Evolutionary conservation across 2,113 vertebrate genomes (phyloP).

Genomic region (Vicugna pacos): DNA sequence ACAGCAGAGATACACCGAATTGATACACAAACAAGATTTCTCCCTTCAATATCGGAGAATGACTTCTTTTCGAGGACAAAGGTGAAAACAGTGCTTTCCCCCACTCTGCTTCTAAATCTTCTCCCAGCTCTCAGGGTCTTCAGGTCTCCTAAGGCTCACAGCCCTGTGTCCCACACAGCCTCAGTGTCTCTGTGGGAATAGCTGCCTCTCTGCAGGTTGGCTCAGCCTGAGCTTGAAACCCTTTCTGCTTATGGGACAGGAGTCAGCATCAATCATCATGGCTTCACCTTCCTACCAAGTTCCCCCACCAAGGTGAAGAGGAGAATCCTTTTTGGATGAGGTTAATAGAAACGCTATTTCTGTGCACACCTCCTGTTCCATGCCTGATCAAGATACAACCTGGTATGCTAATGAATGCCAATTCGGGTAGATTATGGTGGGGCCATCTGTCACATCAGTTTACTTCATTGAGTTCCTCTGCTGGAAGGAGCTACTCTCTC

Average conservation of each 20-base stretch:
- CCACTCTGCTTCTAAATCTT: background rate
- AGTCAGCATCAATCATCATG: background rate
- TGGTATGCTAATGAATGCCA: slow-evolving; percentile 68
- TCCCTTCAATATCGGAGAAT: background rate
- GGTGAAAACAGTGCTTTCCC: background rate
- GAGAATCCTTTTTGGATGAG: background rate
- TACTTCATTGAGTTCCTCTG: slow-evolving; percentile 48
- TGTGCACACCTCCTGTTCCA: background rate
- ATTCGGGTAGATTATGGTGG: slow-evolving; percentile 25
- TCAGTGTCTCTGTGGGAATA: background rate
- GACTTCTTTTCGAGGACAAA: slow-evolving; percentile 26
- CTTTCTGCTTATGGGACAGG: background rate
- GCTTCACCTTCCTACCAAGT: background rate
- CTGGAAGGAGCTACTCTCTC: slow-evolving; percentile 21
- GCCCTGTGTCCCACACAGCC: background rate
- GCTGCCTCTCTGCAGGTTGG: background rate
- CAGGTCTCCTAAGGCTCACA: background rate
- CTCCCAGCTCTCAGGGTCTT: background rate
- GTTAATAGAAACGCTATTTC: slow-evolving; percentile 50
- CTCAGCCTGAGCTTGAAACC: background rate
- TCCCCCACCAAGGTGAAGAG: background rate
- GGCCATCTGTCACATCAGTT: slow-evolving; percentile 69
- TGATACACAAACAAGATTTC: background rate
- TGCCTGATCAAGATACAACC: slow-evolving; percentile 31
- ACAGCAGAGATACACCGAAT: slow-evolving; percentile 36